Base-by-base conservation (phyloP, 2,888 invertebrate species). In the Stenolophus ochropezus region DNA sequence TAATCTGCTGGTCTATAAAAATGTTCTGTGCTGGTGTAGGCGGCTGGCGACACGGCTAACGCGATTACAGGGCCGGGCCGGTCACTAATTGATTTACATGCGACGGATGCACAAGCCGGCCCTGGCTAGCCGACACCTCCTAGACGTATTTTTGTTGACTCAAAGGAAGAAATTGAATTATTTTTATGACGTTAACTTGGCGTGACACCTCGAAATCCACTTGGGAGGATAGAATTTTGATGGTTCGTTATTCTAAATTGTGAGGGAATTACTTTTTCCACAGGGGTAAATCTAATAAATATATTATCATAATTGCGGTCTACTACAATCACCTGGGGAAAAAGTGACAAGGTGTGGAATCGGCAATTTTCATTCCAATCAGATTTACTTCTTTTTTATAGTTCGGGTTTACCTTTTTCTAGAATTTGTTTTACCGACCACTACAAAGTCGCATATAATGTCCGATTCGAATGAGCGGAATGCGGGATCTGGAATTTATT, bases 81-180 rank as follows among this genome's bases (percentile, higher is more conserved):
- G 65, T 33, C 33, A 18, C 65, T 69, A 69, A 69, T 69, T 69
- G 65, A 61, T 61, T 61, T 61, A 61, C 53, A 61, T 61, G 61
- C 23, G 25, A 14, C 27, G n/a, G 61, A 14, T 61, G 65, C 18
- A 69, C 18, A 18, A 33, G 11, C 33, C 27, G 27, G 65, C 4
- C 27, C 27, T 3, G 16, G 27, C 65, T 33, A 14, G 16, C 65
- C 16, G 33, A 27, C 65, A 33, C 65, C 33, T 65, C n/a, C n/a
- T n/a, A n/a, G n/a, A 27, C 33, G 33, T 69, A 69, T 69, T 69
- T 58, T 69, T 69, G 65, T 69, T 69, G 65, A 27, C 33, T 33
- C 65, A 69, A 33, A 33, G 33, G 4, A 18, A 11, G 18, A 33
- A 69, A 69, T 69, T 69, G 33, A 69, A 69, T 69, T 69, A 69